Evolutionary conservation across 1,140 invertebrate species (phyloP), one percentile per base, ranked within the genome.

Genomic region (Bombus waltoni): DNA sequence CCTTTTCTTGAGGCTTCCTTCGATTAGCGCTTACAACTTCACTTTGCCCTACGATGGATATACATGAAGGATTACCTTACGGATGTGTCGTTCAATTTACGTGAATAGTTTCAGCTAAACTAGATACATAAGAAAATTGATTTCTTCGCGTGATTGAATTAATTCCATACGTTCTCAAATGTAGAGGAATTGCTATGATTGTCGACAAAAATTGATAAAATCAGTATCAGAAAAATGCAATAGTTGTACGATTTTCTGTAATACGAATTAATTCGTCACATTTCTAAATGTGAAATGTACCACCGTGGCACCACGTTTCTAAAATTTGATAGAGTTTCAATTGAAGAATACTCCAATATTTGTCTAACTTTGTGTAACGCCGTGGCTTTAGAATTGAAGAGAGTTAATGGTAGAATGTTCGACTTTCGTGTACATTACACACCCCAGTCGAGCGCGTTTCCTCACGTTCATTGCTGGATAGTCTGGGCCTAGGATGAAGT

Each of bases 401-500:
- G 38, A 59, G 70, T 42, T 35, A 42, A 42, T 53, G 68, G 44
- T 5, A 25, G 59, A 42, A 59, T 42, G 40, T 42, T 70, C 18
- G 32, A 76, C 44, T 42, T 57, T 59, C 40, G 74, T 85, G 68
- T 72, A 47, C 83, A 72, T 59, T 65, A 13, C 15, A 47, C 75
- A 59, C 65, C 59, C 71, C 22, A 42, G 53, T n/a, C 66, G 40
- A 71, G 32, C 73, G 42, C 32, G 75, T 81, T 87, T 84, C 71
- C 89, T 53, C 77, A 62, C 53, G 76, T 68, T 83, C 86, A 76
- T 66, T 79, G 40, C 32, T 57, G 40, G 68, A 79, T 81, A 81
- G 86, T 62, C 82, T 47, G 72, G 28, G 71, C 44, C 47, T 57
- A 74, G 70, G 76, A 88, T 76, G 81, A 85, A 66, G 87, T 81